These are phyloP conservation scores for Callocephalon fimbriatum DNA, from an alignment of 2,113 vertebrate species.

Conservation along the genomic window DNA sequence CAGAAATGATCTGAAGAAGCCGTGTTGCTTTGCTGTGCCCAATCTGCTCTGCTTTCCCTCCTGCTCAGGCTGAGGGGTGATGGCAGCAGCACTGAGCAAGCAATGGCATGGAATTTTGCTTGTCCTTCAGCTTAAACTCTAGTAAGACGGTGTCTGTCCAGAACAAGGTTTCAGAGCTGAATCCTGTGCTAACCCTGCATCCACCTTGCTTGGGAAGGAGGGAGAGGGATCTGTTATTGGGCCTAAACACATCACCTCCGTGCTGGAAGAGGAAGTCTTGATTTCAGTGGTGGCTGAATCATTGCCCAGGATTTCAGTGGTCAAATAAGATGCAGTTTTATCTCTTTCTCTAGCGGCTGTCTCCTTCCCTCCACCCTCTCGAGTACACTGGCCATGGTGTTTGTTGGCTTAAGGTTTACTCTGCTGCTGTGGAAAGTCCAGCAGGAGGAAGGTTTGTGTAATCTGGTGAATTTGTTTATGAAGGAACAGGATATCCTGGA, in stretches of 20 bases:
- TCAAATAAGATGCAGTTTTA: neutral
- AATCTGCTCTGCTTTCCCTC: neutral
- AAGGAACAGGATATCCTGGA: constrained; percentile 74
- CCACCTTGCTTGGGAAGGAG: neutral
- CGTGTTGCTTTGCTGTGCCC: neutral
- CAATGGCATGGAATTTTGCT: neutral
- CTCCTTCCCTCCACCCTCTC: neutral
- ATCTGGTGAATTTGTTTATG: constrained; percentile 19
- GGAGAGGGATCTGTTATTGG: neutral
- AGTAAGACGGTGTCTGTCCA: neutral
- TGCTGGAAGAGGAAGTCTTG: neutral
- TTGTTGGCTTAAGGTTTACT: constrained; percentile 42
- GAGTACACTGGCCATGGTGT: neutral
- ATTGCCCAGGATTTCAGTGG: neutral
- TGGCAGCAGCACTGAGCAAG: neutral
- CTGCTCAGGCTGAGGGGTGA: neutral
- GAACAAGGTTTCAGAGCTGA: neutral
- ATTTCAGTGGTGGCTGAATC: neutral
- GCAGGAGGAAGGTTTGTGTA: constrained; percentile 54
- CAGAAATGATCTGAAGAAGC: neutral
- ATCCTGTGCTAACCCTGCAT: neutral
- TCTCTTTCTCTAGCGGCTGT: neutral
- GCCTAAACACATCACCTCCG: neutral
- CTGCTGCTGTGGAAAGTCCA: constrained; percentile 7
- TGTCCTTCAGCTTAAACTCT: neutral